Evolutionary conservation across 64 coral and sea anemone genomes (phyloP), one percentile per base, ranked within the genome.

Genomic region (Cladopsammia gracilis): DNA sequence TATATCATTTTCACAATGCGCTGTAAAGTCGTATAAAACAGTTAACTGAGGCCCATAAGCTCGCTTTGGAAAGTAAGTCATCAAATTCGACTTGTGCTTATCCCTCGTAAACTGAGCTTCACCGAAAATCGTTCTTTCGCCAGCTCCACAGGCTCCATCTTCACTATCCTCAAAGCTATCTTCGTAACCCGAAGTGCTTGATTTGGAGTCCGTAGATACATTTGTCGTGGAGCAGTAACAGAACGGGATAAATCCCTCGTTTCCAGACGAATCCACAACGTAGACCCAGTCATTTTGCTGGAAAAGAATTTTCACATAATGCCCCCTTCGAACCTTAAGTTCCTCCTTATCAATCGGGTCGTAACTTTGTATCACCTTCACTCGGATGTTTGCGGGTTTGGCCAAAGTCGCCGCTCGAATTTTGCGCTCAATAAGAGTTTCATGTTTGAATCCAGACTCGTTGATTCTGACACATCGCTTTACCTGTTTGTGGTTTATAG

Each of bases 281-380:
- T 97, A 95, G 76, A 92, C 25, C 96, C 96, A 98, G 61, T 98
- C 96, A 84, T 95, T 80, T 46, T 98, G 76, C 88, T 98, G 96
- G 76, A 78, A 95, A 22, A 98, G 53, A 91, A 98, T 85, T 86
- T 89, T 98, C 6, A 95, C 96, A 75, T 83, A 89, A 16, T 92
- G 84, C 23, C 93, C 96, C 64, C 92, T 89, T 25, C 78, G 79
- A 42, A 98, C 93, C 22, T 84, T 88, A 18, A 98, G 89, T 92
- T 98, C 96, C 92, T 98, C 96, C 5, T 91, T 75, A 45, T 98
- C 86, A 24, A 78, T 66, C 18, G 96, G 87, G 0, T 89, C 79
- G 60, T 92, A 98, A 73, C 91, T 94, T 20, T 95, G 84, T 54
- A 70, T 51, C 16, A 95, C 74, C 78, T 98, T 95, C 5, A 95